Percentiles rank a stretch among this genome's conserved stretches.
These are phyloP conservation scores for Periophthalmus magnuspinnatus DNA, from an alignment of 2,797 vertebrate species.

Conservation along the genomic window DNA sequence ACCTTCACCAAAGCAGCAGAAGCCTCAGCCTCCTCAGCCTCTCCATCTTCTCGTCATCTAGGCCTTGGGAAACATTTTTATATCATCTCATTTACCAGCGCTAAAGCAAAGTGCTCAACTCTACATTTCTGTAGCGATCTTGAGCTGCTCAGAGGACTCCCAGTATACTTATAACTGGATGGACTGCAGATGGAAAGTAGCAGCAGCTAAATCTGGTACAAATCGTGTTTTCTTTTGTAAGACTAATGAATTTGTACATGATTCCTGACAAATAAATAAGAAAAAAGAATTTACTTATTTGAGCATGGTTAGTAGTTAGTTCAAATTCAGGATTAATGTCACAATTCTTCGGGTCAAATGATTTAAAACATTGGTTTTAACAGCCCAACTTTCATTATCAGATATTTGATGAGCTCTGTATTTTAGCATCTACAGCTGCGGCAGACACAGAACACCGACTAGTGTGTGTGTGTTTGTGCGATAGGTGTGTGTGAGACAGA, in stretches of 20 bases:
- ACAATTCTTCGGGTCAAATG: neutral
- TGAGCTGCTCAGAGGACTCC: too few relatives aligned
- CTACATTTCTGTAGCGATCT: too few relatives aligned
- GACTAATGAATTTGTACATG: too few relatives aligned
- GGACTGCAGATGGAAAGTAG: too few relatives aligned
- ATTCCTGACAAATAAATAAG: too few relatives aligned
- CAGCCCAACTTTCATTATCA: neutral
- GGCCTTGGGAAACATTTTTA: too few relatives aligned
- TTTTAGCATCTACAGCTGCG: neutral
- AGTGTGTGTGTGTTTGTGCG: slow-evolving; percentile 1
- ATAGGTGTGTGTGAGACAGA: neutral
- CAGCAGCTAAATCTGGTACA: too few relatives aligned
- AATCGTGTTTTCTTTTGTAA: too few relatives aligned
- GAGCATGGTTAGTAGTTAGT: neutral
- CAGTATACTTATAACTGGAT: too few relatives aligned
- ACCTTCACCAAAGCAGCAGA: neutral
- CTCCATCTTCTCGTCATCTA: neutral
- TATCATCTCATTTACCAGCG: too few relatives aligned
- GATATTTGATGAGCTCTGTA: neutral
- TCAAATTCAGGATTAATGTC: neutral
- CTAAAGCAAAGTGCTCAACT: too few relatives aligned
- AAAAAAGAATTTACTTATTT: too few relatives aligned
- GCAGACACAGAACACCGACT: neutral
- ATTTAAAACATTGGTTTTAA: neutral
- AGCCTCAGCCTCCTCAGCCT: neutral